Base-by-base conservation (phyloP, 2,113 vertebrate species). In the Heterochromis multidens region DNA sequence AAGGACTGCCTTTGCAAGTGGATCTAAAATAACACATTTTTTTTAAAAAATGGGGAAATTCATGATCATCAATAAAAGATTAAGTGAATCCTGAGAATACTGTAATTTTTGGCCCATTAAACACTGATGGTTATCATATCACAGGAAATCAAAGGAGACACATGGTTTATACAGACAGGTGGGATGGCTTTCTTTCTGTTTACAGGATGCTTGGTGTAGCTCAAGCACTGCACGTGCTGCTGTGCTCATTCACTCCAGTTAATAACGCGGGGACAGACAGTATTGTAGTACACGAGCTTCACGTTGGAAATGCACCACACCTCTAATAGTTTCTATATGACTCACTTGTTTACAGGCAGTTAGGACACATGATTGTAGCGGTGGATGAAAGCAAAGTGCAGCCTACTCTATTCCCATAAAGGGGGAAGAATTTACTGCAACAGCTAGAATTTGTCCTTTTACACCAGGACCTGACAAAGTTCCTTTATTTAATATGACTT, bases 231-330 rank as follows among this genome's bases (percentile, higher is more conserved):
- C 37, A 3, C 43, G 0, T 62, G 76, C 56, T 27, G 52, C 88
- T 37, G 59, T 37, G 23, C 17, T 31, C 27, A 37, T 58, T 93
- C 90, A 92, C 87, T 91, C 84, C 79, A 74, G 63, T 27, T 27
- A 74, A 90, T 87, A 76, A 86, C 7, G 67, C 65, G 60, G 76
- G 23, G 52, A 88, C 81, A 91, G 29, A 87, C 76, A 88, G 31
- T 72, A 89, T 93, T 90, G 82, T 87, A 89, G 92, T 89, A 92
- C 62, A 77, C 87, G 19, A 92, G 85, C 79, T 87, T 88, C 88
- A 83, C 77, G 72, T 62, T 84, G 11, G 58, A 87, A 82, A 83
- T 83, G 62, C 9, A 63, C 87, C 80, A 80, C 56, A n/a, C 37
- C 46, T 35, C 65, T 74, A 21, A 31, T 31, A 54, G 70, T 5